Evolutionary conservation across 1,140 invertebrate species (phyloP).

Genomic region (Leguminivora glycinivorella): DNA sequence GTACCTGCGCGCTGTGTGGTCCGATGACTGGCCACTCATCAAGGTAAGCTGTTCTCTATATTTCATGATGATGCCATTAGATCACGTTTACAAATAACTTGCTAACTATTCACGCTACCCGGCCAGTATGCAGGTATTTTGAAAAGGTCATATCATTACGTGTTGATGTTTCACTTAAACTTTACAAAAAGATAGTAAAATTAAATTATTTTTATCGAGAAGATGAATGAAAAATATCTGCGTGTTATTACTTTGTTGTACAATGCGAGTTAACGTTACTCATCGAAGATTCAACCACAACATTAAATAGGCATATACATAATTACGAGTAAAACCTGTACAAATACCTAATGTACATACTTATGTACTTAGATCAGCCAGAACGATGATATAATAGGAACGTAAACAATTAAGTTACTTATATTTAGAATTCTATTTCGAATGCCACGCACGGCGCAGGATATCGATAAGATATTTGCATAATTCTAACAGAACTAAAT

Average conservation of each 20-base stretch:
- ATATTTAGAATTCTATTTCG: constrained; percentile 55
- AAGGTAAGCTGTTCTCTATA: neutral
- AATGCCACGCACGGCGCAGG: constrained; percentile 62
- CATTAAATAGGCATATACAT: neutral
- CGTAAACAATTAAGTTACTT: constrained; percentile 44
- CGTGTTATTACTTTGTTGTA: no score
- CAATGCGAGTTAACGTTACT: no score
- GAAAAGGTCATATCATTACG: constrained; percentile 1
- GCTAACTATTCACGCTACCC: constrained; percentile 9
- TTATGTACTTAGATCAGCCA: constrained; percentile 24
- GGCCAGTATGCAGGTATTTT: constrained; percentile 23
- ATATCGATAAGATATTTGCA: constrained; percentile 71
- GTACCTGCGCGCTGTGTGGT: constrained; percentile 59
- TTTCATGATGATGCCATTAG: constrained; percentile 24
- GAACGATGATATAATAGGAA: constrained; percentile 37
- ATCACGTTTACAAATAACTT: constrained; percentile 5
- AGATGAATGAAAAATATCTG: no score
- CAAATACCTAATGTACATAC: no score
- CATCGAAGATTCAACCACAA: no score
- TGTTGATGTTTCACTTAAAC: neutral
- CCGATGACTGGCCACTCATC: constrained; percentile 36
- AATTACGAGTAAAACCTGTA: no score
- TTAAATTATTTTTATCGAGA: no score
- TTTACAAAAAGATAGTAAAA: neutral
- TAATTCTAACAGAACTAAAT: constrained; percentile 33